Base-by-base conservation (phyloP, 2,113 vertebrate species). In the Peromyscus polionotus region DNA sequence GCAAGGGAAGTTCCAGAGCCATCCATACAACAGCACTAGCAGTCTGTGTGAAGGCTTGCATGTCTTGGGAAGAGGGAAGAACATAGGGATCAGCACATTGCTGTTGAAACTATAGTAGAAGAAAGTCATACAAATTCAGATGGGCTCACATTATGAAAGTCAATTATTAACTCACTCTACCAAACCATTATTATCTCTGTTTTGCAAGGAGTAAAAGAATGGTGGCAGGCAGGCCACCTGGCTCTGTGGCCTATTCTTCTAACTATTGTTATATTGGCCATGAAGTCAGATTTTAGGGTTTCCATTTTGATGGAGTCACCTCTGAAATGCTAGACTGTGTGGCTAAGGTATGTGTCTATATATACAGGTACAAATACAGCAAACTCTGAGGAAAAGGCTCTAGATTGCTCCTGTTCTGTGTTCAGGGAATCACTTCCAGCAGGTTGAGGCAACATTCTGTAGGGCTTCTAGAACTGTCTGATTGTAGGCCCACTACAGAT, bases 401-500 rank as follows among this genome's bases (percentile, higher is more conserved):
- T 31, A n/a, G 65, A 3, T 9, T 9, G 42, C 9, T 88, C 75
- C 16, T 4, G 14, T 59, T 85, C 33, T 51, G 1, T 61, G 61
- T 28, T 48, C 28, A 33, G 28, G 33, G 4, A 75, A 28, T 10
- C 16, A 67, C 4, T 24, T 42, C 28, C 9, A 89, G 12, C 16
- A 59, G 33, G 4, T 13, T 86, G 26, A 51, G 31, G 31, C 45
- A 17, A n/a, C 9, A 48, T 7, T 28, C 13, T 31, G 3, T 8
- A 68, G 24, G 24, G 2, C 31, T 85, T 91, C 36, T n/a, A 87
- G 42, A 70, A 8, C 4, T 70, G 22, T 14, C 36, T 42, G 10
- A 16, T 5, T 68, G 33, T 61, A 8, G 3, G 14, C 16, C 36
- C 6, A 45, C 5, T 9, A 7, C 2, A 2, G 26, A 59, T 1